These are phyloP conservation scores for Oscheius onirici DNA, from an alignment of 2,888 invertebrate genomes.

Conservation along the genomic window DNA sequence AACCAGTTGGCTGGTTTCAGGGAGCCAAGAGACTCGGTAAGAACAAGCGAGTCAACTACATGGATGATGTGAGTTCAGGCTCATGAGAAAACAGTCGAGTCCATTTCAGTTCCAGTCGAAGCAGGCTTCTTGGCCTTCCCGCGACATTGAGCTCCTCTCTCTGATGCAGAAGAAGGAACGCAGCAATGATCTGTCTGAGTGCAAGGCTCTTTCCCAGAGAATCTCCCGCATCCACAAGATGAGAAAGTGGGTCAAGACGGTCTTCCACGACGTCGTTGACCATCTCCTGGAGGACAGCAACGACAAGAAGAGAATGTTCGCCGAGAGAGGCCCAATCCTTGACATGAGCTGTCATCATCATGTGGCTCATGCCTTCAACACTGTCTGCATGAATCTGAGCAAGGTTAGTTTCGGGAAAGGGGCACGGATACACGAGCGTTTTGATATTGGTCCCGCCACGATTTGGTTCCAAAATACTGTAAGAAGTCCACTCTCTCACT, in stretches of 20 bases:
- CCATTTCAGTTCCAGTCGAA: slow-evolving; percentile 21
- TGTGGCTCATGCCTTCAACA: slow-evolving; percentile 67
- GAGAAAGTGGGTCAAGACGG: slow-evolving; percentile 35
- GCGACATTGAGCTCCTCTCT: slow-evolving; percentile 71
- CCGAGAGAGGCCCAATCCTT: slow-evolving; percentile 51
- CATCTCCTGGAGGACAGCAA: slow-evolving; percentile 37
- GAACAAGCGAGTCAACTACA: not conserved
- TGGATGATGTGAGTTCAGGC: slow-evolving; percentile 16
- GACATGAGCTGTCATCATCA: slow-evolving; percentile 72
- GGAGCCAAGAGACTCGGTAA: slow-evolving; percentile 55
- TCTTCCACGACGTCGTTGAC: slow-evolving; percentile 38
- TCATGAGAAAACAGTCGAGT: not conserved
- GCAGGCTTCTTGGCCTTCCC: slow-evolving; percentile 65
- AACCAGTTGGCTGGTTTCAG: slow-evolving; percentile 72
- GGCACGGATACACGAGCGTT: no score
- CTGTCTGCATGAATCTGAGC: slow-evolving; percentile 71
- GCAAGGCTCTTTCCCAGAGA: slow-evolving; percentile 26
- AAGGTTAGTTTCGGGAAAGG: no score
- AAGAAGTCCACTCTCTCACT: no score
- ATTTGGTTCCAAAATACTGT: no score
- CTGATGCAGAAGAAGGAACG: slow-evolving; percentile 53
- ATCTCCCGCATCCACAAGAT: slow-evolving; percentile 42
- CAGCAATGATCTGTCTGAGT: slow-evolving; percentile 47
- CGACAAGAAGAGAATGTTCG: slow-evolving; percentile 44
- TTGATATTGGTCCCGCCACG: no score